phyloP scores from a whole-genome alignment of 2,888 invertebrate species.

The Rhaphigaster nebulosa region DNA sequence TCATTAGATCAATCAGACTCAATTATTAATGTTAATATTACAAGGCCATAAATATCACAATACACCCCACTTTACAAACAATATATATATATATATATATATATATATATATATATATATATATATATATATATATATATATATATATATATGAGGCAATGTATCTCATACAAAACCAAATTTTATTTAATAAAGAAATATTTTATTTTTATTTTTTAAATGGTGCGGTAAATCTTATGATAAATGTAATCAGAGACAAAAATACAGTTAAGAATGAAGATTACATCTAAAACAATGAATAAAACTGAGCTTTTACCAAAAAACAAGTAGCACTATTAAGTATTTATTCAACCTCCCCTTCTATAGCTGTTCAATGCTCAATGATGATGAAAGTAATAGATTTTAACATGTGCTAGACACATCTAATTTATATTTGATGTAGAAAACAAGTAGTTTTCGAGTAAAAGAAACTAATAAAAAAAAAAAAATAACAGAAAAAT shows the following conservation, averaged over 20 bases:
- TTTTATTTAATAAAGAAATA: not conserved
- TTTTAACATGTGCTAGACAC: not conserved
- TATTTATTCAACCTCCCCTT: not conserved
- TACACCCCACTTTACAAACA: not conserved
- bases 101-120: not conserved
- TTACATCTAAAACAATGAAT: not conserved
- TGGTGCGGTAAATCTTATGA: not conserved
- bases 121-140: not conserved
- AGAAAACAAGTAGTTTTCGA: not conserved
- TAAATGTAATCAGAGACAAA: not conserved
- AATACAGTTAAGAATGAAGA: not conserved
- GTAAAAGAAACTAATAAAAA: too few relatives aligned
- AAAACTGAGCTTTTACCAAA: not conserved
- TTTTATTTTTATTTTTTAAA: not conserved
- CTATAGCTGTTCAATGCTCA: conserved; percentile 17
- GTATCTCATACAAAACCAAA: not conserved
- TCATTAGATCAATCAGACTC: not conserved
- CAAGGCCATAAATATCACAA: conserved; percentile 20
- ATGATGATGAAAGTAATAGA: not conserved
- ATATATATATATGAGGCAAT: not conserved
- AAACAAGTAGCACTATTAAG: not conserved
- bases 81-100: too few relatives aligned
- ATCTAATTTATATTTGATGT: not conserved
- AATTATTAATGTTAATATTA: not conserved
- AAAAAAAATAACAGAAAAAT: not conserved